Base-by-base conservation (phyloP, 2,888 invertebrate genomes). In the Chromoteleia sp. region DNA sequence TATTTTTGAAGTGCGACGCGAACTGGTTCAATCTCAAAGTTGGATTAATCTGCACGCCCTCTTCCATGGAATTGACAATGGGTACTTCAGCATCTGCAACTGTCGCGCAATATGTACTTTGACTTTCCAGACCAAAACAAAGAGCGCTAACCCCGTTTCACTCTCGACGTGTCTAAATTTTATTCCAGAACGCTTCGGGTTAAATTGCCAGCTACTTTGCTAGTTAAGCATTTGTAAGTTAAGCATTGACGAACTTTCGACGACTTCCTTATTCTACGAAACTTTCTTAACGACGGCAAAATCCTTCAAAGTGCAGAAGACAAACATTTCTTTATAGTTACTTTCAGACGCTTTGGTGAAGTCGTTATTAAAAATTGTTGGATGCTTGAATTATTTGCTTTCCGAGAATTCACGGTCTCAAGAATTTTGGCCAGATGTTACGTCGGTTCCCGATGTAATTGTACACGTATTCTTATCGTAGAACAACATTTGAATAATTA, bases 191-290 rank as follows among this genome's bases (percentile, higher is more conserved):
- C 17, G 15, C 41, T 52, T 41, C 50, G 58, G 19, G 39, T 71
- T 30, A 78, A 73, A 71, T 73, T 78, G 21, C 59, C 17, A 52
- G 15, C 52, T 59, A 59, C 58, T 73, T 67, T 41, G 67, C 59
- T 58, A 43, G 29, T 29, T n/a, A n/a, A n/a, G n/a, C n/a, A n/a
- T n/a, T n/a, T 21, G 39, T 29, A 73, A 70, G 30, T 73, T 78
- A 73, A 36, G 59, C 48, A 63, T 70, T 56, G 67, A 71, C 36
- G 48, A 78, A 78, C 73, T 78, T 67, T 54, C 67, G 54, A 59
- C 43, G 67, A 67, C 56, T 77, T 70, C 54, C 78, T 21, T 25
- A 21, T 43, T 59, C 19, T 3, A 19, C 36, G 45, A 58, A 73
- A 71, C 56, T 73, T 78, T 39, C 50, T 67, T 58, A 50, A 78